Conservation (phyloP, 2,797 vertebrate genomes). For the Spheniscus humboldti region DNA sequence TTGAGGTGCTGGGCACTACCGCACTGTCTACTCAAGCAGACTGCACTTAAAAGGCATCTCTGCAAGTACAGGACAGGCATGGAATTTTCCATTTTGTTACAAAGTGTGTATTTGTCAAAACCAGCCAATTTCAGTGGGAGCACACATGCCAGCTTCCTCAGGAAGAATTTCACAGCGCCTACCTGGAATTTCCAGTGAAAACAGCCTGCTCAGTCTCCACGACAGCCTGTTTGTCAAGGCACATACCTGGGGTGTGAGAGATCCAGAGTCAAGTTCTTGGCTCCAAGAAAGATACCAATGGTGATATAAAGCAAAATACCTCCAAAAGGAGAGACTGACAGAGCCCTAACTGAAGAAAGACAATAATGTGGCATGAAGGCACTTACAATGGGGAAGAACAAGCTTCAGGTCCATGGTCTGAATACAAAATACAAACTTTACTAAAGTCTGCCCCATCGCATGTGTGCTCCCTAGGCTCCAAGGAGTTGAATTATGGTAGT, state of each 20-base stretch:
- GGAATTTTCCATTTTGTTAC: slow-evolving; percentile 49
- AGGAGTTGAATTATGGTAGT: background rate
- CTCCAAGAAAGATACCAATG: background rate
- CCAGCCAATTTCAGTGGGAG: background rate
- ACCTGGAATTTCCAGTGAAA: slow-evolving; percentile 30
- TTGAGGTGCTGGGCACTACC: background rate
- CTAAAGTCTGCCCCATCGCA: background rate
- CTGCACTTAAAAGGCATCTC: background rate
- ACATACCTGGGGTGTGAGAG: background rate
- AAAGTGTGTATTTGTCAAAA: slow-evolving; percentile 20
- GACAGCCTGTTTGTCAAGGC: background rate
- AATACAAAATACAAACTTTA: background rate
- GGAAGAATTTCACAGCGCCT: background rate
- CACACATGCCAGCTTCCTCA: background rate
- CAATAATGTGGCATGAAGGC: background rate
- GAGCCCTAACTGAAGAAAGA: background rate
- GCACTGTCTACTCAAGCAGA: background rate
- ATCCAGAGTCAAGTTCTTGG: background rate
- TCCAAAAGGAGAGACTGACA: background rate
- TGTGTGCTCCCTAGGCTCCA: background rate
- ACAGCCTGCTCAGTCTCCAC: background rate
- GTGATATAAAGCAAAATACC: background rate
- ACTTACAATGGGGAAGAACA: background rate
- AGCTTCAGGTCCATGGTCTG: background rate
- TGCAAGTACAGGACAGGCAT: background rate